Evolutionary conservation across 2,888 invertebrate species (phyloP), one percentile per base, ranked within the genome.

Genomic region (Tetragonisca angustula): DNA sequence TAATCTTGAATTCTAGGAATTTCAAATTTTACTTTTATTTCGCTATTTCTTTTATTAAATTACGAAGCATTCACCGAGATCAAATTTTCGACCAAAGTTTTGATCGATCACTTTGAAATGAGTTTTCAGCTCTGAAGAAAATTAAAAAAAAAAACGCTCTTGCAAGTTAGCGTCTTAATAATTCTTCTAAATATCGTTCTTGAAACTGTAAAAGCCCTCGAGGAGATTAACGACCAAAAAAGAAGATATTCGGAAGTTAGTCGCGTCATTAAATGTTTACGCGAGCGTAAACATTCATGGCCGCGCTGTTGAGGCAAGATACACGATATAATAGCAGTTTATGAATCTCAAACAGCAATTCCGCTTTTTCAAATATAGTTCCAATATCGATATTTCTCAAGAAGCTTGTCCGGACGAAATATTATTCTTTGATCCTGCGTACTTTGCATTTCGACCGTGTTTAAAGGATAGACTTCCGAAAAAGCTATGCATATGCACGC

Each of bases 231-330:
- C 61, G 62, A 62, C 52, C 61, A 21, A 62, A 73, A 64, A 27
- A 59, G 71, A 67, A 59, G 71, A 67, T 76, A 74, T 62, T 76
- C 54, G 67, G 61, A 69, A 79, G 64, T 84, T 84, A 81, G 50
- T 56, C 69, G 59, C 24, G 43, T 69, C 84, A 65, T 86, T 76
- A 81, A 74, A 76, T 59, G 74, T 81, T 85, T 79, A 65, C 36
- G 79, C 50, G 69, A 24, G 32, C 77, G 54, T 86, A 79, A 86
- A 86, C 77, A 54, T 72, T 75, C 62, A 65, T 27, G 50, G 50
- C 19, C 19, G 67, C 9, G 61, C 59, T 43, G 54, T 80, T 78
- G 76, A 80, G 67, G 52, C 54, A 61, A 50, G 5, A 61, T 61
- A 69, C 64, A 77, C 21, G 68, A 19, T 43, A 19, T 69, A 69